Base-by-base conservation (phyloP, 2,888 invertebrate genomes). In the Cerastis leucographa region DNA sequence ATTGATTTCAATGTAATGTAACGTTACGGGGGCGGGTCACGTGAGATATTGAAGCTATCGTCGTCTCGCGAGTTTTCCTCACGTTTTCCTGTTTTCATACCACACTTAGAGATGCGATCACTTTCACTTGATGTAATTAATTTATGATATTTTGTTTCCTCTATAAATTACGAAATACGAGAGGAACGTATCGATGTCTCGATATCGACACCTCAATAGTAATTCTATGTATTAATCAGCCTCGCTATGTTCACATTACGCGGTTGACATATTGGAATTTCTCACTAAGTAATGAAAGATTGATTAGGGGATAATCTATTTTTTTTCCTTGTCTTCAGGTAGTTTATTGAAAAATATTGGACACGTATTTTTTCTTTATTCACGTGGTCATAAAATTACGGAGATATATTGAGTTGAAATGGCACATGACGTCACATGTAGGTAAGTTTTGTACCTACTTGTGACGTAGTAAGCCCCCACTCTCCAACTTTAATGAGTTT, bases 1-100 rank as follows among this genome's bases (percentile, higher is more conserved):
- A 81, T 84, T 81, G 85, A 82, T 74, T 85, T 59, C 73, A 59
- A 71, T 66, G 62, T 75, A 74, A 49, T 40, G 56, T 25, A 46
- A 51, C 46, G 51, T 54, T 19, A 75, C 64, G 42, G 72, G 72
- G 35, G 44, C 44, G 46, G 17, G 35, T 22, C 64, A 54, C 65
- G 35, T 65, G 65, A 74, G 29, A 44, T 71, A 68, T 71, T 17
- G 66, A 29, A 54, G 51, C 65, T 59, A 25, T 76, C 35, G 64
- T 25, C 29, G 54, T 42, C 46, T 66, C 35, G 1, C 49, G 35
- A 42, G 40, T 42, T 81, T 85, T 78, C 74, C 76, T 78, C 61
- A 22, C 42, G 40, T 42, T 81, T 85, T 81, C 74, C 76, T 78
- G 72, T 78, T 83, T 68, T 59, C 62, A 66, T 75, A 46, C 51